Evolutionary conservation across 2,113 vertebrate species (phyloP).

Genomic region (Telmatochromis brachygnathus): DNA sequence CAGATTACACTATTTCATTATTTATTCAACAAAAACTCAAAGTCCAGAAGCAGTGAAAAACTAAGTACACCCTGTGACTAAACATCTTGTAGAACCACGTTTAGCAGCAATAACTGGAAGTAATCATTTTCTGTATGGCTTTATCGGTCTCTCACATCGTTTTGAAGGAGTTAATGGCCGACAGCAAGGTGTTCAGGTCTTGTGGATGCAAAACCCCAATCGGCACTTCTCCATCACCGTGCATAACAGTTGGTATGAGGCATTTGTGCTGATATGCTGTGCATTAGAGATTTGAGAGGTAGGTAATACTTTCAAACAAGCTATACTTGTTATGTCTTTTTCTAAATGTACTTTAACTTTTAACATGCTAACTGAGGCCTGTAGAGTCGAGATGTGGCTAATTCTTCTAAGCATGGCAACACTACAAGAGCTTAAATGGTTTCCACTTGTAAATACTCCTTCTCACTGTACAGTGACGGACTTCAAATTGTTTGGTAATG

Average conservation of each 20-base stretch:
- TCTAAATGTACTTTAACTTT: background rate
- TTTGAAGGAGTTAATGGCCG: accelerated
- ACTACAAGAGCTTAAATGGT: background rate
- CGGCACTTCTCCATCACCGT: accelerated
- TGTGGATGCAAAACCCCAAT: background rate
- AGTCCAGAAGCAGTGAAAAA: background rate
- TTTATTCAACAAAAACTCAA: background rate
- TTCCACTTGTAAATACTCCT: background rate
- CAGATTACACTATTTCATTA: background rate
- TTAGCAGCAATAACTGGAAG: background rate
- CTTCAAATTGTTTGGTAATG: background rate
- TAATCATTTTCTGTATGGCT: background rate
- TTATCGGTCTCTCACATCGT: background rate
- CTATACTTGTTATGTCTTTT: background rate
- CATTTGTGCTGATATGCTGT: background rate
- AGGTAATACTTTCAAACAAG: background rate
- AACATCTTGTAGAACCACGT: background rate
- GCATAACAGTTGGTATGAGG: background rate
- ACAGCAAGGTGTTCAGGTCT: background rate
- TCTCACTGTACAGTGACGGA: background rate
- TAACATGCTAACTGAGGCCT: background rate
- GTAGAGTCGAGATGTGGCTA: background rate
- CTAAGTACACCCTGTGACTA: background rate
- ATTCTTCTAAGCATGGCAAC: background rate
- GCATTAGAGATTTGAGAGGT: background rate